Conservation (phyloP, 2,797 vertebrate species). For the Xiphophorus birchmanni region DNA sequence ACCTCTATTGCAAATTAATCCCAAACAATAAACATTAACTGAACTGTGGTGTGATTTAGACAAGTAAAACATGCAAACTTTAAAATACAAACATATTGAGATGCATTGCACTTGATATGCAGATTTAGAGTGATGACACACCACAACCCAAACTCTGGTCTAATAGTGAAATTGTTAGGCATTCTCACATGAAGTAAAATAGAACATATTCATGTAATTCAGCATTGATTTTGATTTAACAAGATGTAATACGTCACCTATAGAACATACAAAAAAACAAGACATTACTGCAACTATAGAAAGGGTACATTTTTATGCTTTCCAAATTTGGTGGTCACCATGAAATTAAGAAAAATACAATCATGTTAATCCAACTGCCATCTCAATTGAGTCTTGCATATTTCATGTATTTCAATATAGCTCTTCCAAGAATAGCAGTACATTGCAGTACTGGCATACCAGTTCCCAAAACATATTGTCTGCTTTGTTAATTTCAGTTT, state of each 20-base stretch:
- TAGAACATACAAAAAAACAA: neutral
- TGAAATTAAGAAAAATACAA: neutral
- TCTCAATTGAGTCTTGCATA: neutral
- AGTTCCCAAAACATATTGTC: neutral
- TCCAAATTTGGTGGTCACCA: neutral
- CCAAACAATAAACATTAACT: conserved; percentile 17
- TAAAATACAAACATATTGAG: neutral
- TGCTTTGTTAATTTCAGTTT: conserved; percentile 51
- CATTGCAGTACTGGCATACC: conserved; percentile 11
- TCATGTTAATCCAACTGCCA: neutral
- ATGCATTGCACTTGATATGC: neutral
- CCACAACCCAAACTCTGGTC: neutral
- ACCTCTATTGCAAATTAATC: conserved; percentile 22
- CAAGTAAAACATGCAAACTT: neutral
- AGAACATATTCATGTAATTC: neutral
- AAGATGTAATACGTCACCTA: neutral
- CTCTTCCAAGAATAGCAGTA: neutral
- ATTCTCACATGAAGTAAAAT: neutral
- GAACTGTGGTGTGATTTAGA: conserved; percentile 6
- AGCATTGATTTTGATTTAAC: neutral
- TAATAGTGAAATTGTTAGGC: neutral
- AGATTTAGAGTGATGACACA: neutral
- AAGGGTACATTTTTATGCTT: neutral
- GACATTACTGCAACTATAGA: neutral
- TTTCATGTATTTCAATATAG: neutral